Percentiles rank a stretch among this genome's conserved stretches.
phyloP scores from a whole-genome alignment of 2,888 invertebrate genomes.

The Teleiodes luculella region DNA sequence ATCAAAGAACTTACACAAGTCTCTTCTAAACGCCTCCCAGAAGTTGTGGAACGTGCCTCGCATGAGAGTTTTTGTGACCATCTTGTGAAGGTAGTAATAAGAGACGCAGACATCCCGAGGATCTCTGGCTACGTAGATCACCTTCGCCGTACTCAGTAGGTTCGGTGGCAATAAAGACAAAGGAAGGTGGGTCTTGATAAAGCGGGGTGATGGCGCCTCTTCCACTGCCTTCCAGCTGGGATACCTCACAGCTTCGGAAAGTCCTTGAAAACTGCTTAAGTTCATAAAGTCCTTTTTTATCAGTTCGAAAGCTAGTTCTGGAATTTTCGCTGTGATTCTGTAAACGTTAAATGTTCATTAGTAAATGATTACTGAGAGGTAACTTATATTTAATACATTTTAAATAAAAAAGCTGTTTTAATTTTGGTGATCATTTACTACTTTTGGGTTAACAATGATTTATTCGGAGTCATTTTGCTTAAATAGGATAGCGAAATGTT shows the following conservation, averaged over 20 bases:
- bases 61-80: constrained; percentile 71
- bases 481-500: no score
- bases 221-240: constrained; percentile 60
- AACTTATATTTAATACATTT: no score
- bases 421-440: no score
- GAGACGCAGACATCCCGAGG: constrained; percentile 86
- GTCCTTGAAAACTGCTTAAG: constrained; percentile 60
- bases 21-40: constrained; percentile 79
- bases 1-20: constrained; percentile 79
- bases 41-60: constrained; percentile 76
- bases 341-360: no score
- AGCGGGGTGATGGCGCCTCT: constrained; percentile 69
- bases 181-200: constrained; percentile 82
- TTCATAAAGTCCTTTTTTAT: constrained; percentile 66
- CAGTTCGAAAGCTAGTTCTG: constrained; percentile 58
- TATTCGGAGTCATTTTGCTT: no score
- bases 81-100: constrained; percentile 82
- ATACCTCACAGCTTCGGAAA: constrained; percentile 47
- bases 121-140: constrained; percentile 85
- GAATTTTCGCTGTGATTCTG: constrained; percentile 56
- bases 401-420: no score
- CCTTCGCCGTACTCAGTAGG: constrained; percentile 66
- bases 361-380: no score
- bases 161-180: constrained; percentile 77
- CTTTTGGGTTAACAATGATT: no score